phyloP scores from a whole-genome alignment of 2,888 invertebrate species.

The Athalia cordata region DNA sequence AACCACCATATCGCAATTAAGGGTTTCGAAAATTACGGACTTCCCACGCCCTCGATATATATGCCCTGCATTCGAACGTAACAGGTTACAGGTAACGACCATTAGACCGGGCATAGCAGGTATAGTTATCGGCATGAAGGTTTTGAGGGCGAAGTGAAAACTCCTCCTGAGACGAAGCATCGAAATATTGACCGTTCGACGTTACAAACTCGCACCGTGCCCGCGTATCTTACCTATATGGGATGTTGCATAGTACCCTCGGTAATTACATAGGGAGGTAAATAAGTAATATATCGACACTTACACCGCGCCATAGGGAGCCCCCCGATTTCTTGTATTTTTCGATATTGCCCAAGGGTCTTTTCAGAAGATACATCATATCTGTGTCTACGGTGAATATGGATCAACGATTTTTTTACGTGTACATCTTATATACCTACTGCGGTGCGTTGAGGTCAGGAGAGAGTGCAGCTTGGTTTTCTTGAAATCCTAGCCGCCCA shows the following conservation, averaged over 20 bases:
- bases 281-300: conserved; percentile 28
- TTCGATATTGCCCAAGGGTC: neutral
- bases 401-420: conserved; percentile 1
- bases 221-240: conserved; percentile 7
- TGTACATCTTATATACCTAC: neutral
- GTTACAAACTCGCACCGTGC: neutral
- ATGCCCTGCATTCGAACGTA: conserved; percentile 13
- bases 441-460: neutral
- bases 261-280: conserved; percentile 35
- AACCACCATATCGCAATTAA: conserved; percentile 63
- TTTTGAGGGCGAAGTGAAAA: conserved; percentile 4
- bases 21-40: conserved; percentile 58
- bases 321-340: neutral
- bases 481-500: conserved; percentile 67
- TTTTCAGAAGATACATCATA: neutral
- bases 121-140: conserved; percentile 22
- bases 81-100: conserved; percentile 28
- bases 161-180: conserved; percentile 40
- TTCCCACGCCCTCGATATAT: conserved; percentile 53
- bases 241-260: conserved; percentile 2
- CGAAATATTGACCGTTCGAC: conserved; percentile 41
- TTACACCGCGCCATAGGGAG: neutral
- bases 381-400: neutral
- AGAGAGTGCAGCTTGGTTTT: conserved; percentile 26
- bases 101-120: neutral